Evolutionary conservation across 2,113 vertebrate genomes (phyloP), one percentile per base, ranked within the genome.

Genomic region (Laticauda colubrina): DNA sequence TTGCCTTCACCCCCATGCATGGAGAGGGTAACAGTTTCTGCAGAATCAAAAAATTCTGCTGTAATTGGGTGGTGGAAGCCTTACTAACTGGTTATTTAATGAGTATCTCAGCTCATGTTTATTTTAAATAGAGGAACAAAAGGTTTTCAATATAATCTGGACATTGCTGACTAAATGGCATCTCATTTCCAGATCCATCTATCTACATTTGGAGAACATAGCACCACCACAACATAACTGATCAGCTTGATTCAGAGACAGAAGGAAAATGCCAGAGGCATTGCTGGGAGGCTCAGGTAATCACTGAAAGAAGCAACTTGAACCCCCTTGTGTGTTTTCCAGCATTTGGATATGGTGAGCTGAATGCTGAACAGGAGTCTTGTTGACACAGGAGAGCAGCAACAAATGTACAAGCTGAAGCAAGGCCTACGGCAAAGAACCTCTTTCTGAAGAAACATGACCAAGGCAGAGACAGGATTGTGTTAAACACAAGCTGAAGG

Each of bases 121-220:
- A 92, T 93, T 94, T 94, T 85, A 64, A 95, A 94, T 92, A 95
- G 91, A 95, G 94, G 95, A 96, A 91, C 92, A 94, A 96, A 96
- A 96, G 94, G 93, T 59, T 97, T 96, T 69, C 53, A 12, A 95
- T 95, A 94, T 93, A 93, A 92, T 89, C 94, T 90, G 90, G 95
- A 92, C 61, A 93, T 93, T 90, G 93, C 56, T 56, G 54, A 93
- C 94, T 91, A 90, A 94, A 93, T 85, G 95, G 91, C 89, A 51
- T 51, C 23, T 51, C 91, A 92, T 11, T 51, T 91, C 94, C 57
- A 23, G 61, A 85, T 56, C 93, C 94, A 91, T 93, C 92, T 86
- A 90, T 94, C 93, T 92, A 94, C 59, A 0, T 94, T 95, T 93
- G 93, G 91, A 69, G 87, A 7, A 93, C 91, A 93, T 93, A 96